Percentiles rank a stretch among this genome's conserved stretches.
phyloP scores from a whole-genome alignment of 2,888 invertebrate genomes.

The Unio delphinus region DNA sequence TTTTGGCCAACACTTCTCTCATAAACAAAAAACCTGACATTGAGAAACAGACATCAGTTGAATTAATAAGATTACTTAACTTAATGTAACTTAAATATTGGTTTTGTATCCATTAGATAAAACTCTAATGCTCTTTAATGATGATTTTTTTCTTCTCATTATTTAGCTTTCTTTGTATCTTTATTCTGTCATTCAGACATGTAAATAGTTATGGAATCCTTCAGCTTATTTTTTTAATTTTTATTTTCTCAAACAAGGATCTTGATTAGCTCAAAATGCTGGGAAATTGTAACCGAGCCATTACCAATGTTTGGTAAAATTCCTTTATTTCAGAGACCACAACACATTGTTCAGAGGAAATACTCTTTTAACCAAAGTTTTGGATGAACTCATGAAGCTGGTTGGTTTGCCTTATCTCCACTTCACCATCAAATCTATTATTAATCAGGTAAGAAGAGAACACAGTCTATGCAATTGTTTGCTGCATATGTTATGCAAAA shows the following conservation, averaged over 20 bases:
- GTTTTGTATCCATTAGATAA: too few species aligned
- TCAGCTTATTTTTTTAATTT: neutral
- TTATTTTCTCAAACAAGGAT: neutral
- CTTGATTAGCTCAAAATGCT: too few species aligned
- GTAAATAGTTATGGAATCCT: neutral
- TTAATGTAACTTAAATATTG: too few species aligned
- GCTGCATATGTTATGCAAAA: too few species aligned
- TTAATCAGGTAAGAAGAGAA: conserved; percentile 74
- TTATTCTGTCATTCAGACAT: neutral
- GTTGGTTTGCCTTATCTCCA: conserved; percentile 90
- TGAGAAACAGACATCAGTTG: too few species aligned
- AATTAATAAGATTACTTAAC: too few species aligned
- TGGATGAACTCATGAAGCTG: conserved; percentile 94
- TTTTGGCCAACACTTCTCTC: too few species aligned
- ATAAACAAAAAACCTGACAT: too few species aligned
- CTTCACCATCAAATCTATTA: conserved; percentile 85
- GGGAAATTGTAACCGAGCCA: neutral
- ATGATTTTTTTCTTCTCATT: too few species aligned
- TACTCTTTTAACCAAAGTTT: conserved; percentile 93
- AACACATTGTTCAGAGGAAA: conserved; percentile 95
- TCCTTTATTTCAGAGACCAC: conserved; percentile 79
- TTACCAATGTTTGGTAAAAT: too few species aligned
- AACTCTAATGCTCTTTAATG: too few species aligned
- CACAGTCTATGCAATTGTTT: too few species aligned
- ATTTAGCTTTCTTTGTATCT: neutral